A percentile compares a stretch with the other conserved stretches of the same genome.
phyloP scores from a whole-genome alignment of 2,797 vertebrate species.

The Dryobates pubescens region DNA sequence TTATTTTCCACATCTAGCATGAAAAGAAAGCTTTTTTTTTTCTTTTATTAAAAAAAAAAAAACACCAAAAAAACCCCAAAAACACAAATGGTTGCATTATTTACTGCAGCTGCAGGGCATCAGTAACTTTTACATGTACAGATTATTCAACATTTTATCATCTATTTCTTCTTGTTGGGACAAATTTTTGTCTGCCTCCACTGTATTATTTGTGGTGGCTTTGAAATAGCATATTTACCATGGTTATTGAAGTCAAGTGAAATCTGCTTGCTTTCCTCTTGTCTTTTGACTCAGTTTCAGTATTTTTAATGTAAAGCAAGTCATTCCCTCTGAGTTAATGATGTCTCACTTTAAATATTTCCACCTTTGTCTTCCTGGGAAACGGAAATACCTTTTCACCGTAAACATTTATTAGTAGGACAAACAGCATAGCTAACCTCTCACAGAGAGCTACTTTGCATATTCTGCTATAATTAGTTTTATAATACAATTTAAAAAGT shows the following conservation, averaged over 20 bases:
- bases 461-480: neutral
- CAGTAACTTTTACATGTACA: neutral
- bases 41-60: too few species aligned
- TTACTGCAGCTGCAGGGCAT: neutral
- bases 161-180: slow-evolving; percentile 23
- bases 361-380: neutral
- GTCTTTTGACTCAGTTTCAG: neutral
- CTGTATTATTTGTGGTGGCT: neutral
- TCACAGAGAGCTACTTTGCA: neutral
- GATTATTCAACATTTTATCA: slow-evolving; percentile 25
- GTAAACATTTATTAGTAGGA: neutral
- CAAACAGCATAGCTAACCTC: neutral
- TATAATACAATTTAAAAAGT: neutral
- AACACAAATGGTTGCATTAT: neutral
- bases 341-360: neutral
- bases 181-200: neutral
- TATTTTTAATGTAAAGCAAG: neutral
- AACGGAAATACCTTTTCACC: neutral
- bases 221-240: neutral
- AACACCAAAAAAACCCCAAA: too few species aligned
- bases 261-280: neutral
- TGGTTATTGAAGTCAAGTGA: neutral
- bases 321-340: neutral
- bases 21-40: neutral
- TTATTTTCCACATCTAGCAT: neutral